phyloP scores from a whole-genome alignment of 1,140 invertebrate genomes.

The Drosophila ficusphila region DNA sequence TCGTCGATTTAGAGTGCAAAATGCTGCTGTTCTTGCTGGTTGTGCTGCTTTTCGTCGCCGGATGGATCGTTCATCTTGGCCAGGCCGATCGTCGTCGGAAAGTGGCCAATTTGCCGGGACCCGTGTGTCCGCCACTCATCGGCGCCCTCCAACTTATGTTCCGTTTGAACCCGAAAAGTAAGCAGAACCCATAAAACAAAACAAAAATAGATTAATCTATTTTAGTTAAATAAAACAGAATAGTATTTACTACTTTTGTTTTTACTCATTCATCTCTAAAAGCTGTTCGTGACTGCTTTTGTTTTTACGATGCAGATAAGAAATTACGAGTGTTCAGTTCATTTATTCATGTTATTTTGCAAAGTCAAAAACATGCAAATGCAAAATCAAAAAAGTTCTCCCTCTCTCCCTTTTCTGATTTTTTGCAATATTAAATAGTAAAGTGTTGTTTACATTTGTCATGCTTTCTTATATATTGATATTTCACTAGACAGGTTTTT shows the following conservation, averaged over 20 bases:
- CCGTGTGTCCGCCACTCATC: conserved; percentile 39
- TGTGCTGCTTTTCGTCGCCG: conserved; percentile 40
- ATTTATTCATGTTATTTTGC: neutral
- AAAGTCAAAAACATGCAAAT: neutral
- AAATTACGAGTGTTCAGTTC: neutral
- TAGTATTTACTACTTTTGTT: neutral
- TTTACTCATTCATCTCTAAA: neutral
- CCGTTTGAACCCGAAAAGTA: conserved; percentile 59
- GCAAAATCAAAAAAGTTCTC: neutral
- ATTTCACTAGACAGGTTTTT: neutral
- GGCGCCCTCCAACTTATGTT: conserved; percentile 47
- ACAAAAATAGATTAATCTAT: neutral
- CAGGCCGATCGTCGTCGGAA: conserved; percentile 46
- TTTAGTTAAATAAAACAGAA: neutral
- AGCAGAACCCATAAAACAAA: neutral
- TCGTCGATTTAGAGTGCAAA: conserved; percentile 44
- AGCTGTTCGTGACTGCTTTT: conserved; percentile 4
- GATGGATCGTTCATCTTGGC: conserved; percentile 33
- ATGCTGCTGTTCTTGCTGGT: conserved; percentile 64
- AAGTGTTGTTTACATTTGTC: too few species aligned
- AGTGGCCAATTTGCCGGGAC: conserved; percentile 68
- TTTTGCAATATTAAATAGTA: neutral
- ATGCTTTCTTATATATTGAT: too few species aligned
- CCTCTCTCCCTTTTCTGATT: neutral
- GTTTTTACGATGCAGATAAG: conserved; percentile 9